Conservation (phyloP, 2,797 vertebrate species). For the Sebastes flavidus region DNA sequence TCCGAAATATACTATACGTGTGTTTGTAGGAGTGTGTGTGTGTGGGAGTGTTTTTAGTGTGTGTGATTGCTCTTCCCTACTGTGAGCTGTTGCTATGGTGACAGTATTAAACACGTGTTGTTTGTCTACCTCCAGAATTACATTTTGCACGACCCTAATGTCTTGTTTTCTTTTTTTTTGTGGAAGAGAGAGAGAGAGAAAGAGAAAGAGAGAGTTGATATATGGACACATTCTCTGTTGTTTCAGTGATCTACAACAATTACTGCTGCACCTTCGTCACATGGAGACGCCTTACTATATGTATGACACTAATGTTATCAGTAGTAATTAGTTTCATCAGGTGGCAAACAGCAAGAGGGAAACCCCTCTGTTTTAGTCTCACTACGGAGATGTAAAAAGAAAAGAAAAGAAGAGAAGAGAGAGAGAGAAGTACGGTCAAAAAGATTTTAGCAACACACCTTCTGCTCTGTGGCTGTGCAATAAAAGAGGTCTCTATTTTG, state of each 20-base stretch:
- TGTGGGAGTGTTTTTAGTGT: slow-evolving; percentile 34
- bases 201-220: background rate
- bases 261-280: background rate
- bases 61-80: slow-evolving; percentile 61
- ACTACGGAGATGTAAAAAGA: background rate
- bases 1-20: background rate
- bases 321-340: background rate
- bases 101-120: slow-evolving; percentile 71
- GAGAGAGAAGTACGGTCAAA: background rate
- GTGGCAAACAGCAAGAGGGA: background rate
- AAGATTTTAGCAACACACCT: slow-evolving; percentile 11
- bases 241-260: background rate
- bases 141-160: slow-evolving; percentile 55
- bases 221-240: background rate
- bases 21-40: background rate
- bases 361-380: background rate
- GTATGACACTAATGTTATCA: background rate
- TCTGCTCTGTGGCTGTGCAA: background rate
- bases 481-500: slow-evolving; percentile 11
- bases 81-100: slow-evolving; percentile 77
- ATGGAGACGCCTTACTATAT: background rate
- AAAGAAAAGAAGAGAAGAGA: background rate
- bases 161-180: slow-evolving; percentile 27
- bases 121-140: slow-evolving; percentile 72
- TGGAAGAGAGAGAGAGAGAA: background rate